Percentiles rank a stretch among this genome's conserved stretches.
Conservation (phyloP, 2,797 vertebrate species). For the Australoheros facetus region DNA sequence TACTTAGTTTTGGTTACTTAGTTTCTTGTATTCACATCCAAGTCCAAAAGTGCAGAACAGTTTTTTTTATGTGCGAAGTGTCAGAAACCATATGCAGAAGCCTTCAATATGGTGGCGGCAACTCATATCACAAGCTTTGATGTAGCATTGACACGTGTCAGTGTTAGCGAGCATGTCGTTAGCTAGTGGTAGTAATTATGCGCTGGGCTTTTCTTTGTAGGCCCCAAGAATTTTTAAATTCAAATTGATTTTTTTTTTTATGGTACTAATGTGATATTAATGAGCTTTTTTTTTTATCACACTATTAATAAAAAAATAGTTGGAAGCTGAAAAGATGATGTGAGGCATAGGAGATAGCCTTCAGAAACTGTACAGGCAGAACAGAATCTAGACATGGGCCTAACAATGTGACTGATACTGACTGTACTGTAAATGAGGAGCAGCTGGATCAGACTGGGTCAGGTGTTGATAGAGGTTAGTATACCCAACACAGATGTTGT, state of each 20-base stretch:
- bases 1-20: background rate
- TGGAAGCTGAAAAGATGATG: background rate
- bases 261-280: too few relatives aligned
- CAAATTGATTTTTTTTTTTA: background rate
- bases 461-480: conserved; percentile 5
- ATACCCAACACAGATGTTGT: conserved; percentile 10
- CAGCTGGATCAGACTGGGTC: conserved; percentile 39
- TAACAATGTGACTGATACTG: conserved; percentile 21
- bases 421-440: conserved; percentile 23
- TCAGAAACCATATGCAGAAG: background rate
- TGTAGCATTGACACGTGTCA: background rate
- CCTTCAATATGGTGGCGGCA: background rate
- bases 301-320: background rate
- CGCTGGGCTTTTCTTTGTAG: background rate
- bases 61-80: background rate
- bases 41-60: background rate
- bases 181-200: background rate
- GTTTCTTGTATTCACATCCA: too few relatives aligned
- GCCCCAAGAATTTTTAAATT: background rate
- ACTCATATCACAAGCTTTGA: background rate
- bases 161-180: background rate
- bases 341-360: background rate
- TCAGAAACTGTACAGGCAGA: background rate
- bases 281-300: too few relatives aligned
- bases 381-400: background rate